Percentiles rank a stretch among this genome's conserved stretches.
Evolutionary conservation across 2,888 invertebrate species (phyloP).

Genomic region (Cheilosia scutellata): DNA sequence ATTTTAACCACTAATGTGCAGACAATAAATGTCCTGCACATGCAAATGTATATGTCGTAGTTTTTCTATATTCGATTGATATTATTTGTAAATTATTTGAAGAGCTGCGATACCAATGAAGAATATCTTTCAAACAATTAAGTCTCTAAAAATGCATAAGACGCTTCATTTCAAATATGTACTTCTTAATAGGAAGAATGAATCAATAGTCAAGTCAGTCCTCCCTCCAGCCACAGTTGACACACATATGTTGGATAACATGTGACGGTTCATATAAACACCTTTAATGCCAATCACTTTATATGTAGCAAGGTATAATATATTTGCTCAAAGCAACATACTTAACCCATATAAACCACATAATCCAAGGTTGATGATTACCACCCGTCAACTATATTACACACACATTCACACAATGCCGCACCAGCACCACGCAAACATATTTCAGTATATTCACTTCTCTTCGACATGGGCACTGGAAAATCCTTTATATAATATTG

Average conservation of each 20-base stretch:
- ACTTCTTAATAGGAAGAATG: background rate
- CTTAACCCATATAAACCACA: conserved; percentile 36
- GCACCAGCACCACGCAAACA: background rate
- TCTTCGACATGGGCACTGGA: no score
- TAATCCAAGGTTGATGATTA: conserved; percentile 38
- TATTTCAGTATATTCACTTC: conserved; percentile 9
- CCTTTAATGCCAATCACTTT: conserved; percentile 6
- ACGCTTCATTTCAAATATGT: background rate
- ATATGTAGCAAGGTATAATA: background rate
- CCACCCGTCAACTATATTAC: conserved; percentile 6
- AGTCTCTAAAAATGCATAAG: background rate
- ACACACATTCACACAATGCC: background rate
- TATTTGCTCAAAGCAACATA: background rate
- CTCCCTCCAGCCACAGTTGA: background rate
- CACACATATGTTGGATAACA: conserved; percentile 4
- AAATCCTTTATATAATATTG: no score
- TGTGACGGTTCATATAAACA: conserved; percentile 8
- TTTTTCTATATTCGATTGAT: no score
- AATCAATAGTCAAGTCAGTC: background rate
- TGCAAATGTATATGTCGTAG: no score
- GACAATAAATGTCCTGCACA: no score
- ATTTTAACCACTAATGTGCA: no score
- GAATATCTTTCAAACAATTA: no score
- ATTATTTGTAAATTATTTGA: no score
- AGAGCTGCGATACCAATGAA: no score